Percentiles rank a stretch among this genome's conserved stretches.
Conservation (phyloP, 2,113 vertebrate genomes). For the Halcyon malimbica region DNA sequence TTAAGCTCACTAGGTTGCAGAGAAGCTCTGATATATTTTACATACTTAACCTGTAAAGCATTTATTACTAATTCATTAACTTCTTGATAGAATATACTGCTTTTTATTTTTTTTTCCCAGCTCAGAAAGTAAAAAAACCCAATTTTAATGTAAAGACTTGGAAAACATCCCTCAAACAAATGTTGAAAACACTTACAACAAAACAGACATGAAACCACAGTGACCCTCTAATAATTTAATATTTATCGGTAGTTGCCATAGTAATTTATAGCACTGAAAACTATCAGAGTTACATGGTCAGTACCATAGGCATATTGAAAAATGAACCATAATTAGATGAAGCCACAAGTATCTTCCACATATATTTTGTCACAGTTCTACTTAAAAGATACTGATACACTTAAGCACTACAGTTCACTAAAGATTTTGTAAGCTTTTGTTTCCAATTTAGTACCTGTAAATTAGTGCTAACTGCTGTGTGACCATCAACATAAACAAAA, state of each 20-base stretch:
- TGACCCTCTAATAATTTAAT: slow-evolving; percentile 41
- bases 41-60: not conserved
- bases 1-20: not conserved
- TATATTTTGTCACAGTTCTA: not conserved
- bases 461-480: slow-evolving; percentile 31
- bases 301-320: slow-evolving; percentile 35
- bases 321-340: slow-evolving; percentile 33
- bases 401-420: not conserved
- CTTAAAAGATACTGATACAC: not conserved
- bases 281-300: slow-evolving; percentile 36
- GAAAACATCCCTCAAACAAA: slow-evolving; percentile 31
- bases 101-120: not conserved
- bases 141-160: slow-evolving; percentile 34
- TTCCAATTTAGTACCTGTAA: slow-evolving; percentile 52
- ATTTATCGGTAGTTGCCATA: slow-evolving; percentile 57
- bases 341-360: slow-evolving; percentile 20
- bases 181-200: slow-evolving; percentile 44
- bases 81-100: slow-evolving; percentile 23
- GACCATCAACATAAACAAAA: slow-evolving; percentile 28
- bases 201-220: slow-evolving; percentile 46
- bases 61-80: slow-evolving; percentile 11
- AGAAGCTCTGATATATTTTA: not conserved
- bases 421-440: slow-evolving; percentile 41
- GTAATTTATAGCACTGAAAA: slow-evolving; percentile 59
- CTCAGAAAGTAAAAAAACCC: not conserved